Evolutionary conservation across 1,140 invertebrate genomes (phyloP), one percentile per base, ranked within the genome.

Genomic region (Goniozus legneri): DNA sequence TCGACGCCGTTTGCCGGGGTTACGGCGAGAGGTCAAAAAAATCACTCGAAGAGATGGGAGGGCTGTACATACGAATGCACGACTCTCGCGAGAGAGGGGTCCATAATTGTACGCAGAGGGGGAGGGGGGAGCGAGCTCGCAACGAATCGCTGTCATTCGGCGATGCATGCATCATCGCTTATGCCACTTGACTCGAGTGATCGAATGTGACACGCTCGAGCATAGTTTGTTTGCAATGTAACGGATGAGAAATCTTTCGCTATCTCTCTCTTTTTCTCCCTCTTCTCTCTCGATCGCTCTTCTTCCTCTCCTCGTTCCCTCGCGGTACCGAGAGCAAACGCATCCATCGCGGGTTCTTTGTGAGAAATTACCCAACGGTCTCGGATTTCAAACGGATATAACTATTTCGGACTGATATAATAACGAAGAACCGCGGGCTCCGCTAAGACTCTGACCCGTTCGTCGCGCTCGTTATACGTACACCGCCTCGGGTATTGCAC

Each of bases 151-250:
- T 58, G 56, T 58, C 55, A 58, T 58, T 58, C 54, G 46, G 47
- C 51, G 55, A 58, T 44, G 52, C 57, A 58, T 60, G 52, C 48
- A 60, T 60, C 57, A 60, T 60, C 57, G 39, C 58, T 59, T 55
- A 47, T 55, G 56, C 52, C 52, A 58, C 52, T 60, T 58, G 57
- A 55, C 55, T 50, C 47, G 41, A 31, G 31, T 47, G 55, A 58
- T 58, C 56, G 55, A 58, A 54, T 44, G 50, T 54, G 55, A 58
- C 54, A 44, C 41, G 39, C 27, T 22, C 42, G 33, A 53, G 37
- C 44, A 37, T 27, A 43, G 50, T 58, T 52, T 14, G 55, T 44
- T 49, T 27, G 50, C n/a, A n/a, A n/a, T n/a, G n/a, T n/a, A n/a
- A n/a, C n/a, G n/a, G n/a, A n/a, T n/a, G n/a, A n/a, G n/a, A n/a